Evolutionary conservation across 1,140 invertebrate species (phyloP).

Genomic region (Diuraphis noxia): DNA sequence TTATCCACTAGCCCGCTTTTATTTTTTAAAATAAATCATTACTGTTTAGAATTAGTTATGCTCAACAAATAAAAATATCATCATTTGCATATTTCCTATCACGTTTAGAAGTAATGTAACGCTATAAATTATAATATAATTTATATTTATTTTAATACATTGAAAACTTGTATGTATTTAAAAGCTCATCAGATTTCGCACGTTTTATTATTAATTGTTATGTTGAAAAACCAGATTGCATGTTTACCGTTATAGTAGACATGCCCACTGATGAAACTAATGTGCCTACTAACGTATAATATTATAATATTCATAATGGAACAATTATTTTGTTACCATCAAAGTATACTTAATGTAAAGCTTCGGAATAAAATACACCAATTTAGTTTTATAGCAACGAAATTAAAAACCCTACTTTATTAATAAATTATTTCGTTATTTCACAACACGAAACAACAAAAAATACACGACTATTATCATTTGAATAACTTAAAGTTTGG

Average conservation of each 20-base stretch:
- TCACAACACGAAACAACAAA: background rate
- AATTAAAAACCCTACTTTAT: slow-evolving; percentile 1
- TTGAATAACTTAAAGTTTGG: background rate
- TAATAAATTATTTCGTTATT: background rate
- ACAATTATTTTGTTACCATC: background rate
- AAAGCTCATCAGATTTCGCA: background rate
- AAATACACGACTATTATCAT: background rate
- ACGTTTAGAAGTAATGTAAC: background rate
- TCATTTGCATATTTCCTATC: background rate
- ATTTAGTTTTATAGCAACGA: background rate
- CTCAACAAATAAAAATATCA: background rate
- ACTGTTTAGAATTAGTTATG: background rate
- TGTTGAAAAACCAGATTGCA: slow-evolving; percentile 2
- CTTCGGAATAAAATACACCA: background rate
- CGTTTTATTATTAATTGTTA: background rate
- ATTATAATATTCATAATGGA: background rate
- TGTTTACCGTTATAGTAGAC: background rate
- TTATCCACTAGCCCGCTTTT: too few species aligned
- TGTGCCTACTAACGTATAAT: background rate
- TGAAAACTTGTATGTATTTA: background rate
- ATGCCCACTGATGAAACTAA: background rate
- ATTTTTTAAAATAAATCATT: too few species aligned
- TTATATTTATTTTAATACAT: background rate
- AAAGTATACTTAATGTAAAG: background rate
- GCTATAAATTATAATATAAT: background rate